Conservation (phyloP, 2,797 vertebrate species). For the Emydoidea blandingii region DNA sequence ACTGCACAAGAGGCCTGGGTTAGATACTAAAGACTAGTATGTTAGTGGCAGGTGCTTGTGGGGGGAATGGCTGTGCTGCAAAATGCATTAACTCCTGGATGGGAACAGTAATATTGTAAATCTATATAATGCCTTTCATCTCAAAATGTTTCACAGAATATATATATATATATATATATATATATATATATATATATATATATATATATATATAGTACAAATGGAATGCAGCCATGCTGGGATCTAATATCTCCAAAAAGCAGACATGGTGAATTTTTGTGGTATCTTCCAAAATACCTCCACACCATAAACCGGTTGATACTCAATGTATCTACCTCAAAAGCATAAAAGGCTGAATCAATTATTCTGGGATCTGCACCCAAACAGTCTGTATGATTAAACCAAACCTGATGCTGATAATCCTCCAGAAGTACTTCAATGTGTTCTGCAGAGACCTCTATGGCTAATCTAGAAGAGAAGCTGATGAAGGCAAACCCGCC, state of each 20-base stretch:
- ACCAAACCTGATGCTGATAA: not conserved
- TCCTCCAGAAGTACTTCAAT: not conserved
- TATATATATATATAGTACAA: not conserved
- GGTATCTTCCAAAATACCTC: not conserved
- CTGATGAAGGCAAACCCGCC: not conserved
- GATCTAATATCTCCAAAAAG: not conserved
- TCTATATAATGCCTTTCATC: accelerated
- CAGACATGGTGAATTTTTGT: not conserved
- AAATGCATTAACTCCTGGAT: not conserved
- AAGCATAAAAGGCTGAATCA: not conserved
- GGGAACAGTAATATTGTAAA: accelerated
- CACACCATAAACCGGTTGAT: accelerated
- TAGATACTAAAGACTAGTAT: not conserved
- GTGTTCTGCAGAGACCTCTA: not conserved
- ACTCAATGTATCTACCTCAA: not conserved
- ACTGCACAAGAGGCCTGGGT: accelerated
- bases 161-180: accelerated
- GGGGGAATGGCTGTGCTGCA: not conserved
- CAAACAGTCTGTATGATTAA: not conserved
- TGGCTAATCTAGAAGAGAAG: not conserved
- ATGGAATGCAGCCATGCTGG: accelerated
- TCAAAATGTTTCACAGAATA: not conserved
- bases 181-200: accelerated
- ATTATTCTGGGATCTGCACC: not conserved
- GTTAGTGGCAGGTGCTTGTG: not conserved